Conservation (phyloP, 2,113 vertebrate species). For the Epinephelus cyanopodus region DNA sequence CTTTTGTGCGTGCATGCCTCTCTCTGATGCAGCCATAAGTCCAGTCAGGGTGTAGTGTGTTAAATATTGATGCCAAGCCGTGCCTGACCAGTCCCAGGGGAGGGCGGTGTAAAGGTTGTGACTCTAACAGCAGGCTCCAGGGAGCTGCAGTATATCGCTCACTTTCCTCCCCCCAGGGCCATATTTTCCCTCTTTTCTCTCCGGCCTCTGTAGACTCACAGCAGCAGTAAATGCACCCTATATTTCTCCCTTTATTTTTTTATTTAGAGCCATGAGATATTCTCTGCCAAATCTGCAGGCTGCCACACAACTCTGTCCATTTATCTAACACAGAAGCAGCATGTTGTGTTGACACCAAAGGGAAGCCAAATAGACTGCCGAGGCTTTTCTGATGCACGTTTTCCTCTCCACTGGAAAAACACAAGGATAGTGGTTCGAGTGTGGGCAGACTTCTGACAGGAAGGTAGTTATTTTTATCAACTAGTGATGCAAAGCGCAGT, state of each 20-base stretch:
- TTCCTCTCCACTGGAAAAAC: constrained; percentile 24
- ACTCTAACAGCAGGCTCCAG: constrained; percentile 57
- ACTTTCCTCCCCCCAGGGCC: constrained; percentile 50
- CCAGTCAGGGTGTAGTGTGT: constrained; percentile 54
- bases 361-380: constrained; percentile 25
- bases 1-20: constrained; percentile 10
- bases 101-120: constrained; percentile 68
- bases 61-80: constrained; percentile 71
- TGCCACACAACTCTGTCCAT: constrained; percentile 38
- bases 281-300: constrained; percentile 49
- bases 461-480: constrained; percentile 31
- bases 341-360: constrained; percentile 46
- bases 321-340: constrained; percentile 38
- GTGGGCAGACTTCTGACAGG: constrained; percentile 36
- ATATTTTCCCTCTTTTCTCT: constrained; percentile 15
- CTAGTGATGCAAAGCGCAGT: background rate
- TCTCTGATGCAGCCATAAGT: constrained; percentile 39
- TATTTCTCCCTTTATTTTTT: constrained; percentile 32
- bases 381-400: constrained; percentile 20
- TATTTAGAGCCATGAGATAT: constrained; percentile 48
- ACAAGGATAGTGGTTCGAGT: constrained; percentile 4
- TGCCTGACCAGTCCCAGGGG: constrained; percentile 53
- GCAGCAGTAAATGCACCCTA: constrained; percentile 48
- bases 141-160: constrained; percentile 48
- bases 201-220: constrained; percentile 34